Evolutionary conservation across 2,797 vertebrate genomes (phyloP).

Genomic region (Anniella stebbinsi): DNA sequence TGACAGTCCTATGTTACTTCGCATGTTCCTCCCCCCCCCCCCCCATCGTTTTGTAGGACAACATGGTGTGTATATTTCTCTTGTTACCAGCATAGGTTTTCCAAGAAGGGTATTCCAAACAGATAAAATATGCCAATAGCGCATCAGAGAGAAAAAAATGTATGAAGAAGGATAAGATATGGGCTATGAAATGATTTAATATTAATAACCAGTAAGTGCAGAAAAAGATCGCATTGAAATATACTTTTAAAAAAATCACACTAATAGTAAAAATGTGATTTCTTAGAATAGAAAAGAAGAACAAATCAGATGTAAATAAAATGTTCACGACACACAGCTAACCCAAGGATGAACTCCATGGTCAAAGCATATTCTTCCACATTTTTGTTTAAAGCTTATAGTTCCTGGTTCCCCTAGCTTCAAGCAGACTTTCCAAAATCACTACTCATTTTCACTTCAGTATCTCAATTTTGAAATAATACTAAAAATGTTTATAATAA

Average conservation of each 20-base stretch:
- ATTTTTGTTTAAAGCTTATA: not conserved
- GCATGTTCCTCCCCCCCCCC: not conserved
- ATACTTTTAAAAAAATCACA: not conserved
- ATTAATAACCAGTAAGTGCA: not conserved
- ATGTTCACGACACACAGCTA: not conserved
- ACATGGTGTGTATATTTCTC: not conserved
- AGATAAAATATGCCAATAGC: not conserved
- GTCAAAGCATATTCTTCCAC: not conserved
- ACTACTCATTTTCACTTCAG: not conserved
- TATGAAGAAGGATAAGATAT: not conserved
- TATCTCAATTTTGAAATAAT: not conserved
- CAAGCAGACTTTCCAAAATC: not conserved
- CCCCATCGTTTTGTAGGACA: not conserved
- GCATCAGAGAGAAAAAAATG: conserved; percentile 21
- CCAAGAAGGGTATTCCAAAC: not conserved
- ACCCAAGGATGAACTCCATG: not conserved
- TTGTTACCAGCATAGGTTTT: not conserved
- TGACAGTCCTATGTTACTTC: conserved; percentile 27
- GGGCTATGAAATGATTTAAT: not conserved
- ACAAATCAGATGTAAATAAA: not conserved
- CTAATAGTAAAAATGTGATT: not conserved
- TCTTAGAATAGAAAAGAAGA: conserved; percentile 5
- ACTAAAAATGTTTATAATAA: not conserved
- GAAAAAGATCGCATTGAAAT: not conserved
- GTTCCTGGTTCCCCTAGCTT: not conserved